Percentiles rank a stretch among this genome's conserved stretches.
phyloP scores from a whole-genome alignment of 2,113 vertebrate genomes.

The Edolisoma coerulescens region DNA sequence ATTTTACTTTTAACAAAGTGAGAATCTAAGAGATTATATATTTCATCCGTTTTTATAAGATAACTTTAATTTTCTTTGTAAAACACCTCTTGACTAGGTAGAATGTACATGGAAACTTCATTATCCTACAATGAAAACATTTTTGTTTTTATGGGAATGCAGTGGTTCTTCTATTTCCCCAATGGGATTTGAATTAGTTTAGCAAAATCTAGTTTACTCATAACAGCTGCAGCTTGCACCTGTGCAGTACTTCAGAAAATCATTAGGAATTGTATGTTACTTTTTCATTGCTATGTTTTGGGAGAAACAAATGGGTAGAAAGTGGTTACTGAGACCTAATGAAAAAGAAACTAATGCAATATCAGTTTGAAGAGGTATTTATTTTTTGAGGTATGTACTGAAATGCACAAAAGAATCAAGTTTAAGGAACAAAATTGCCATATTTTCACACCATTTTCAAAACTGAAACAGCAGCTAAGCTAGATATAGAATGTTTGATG shows the following conservation, averaged over 20 bases:
- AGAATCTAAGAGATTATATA: background rate
- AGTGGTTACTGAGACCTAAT: conserved; percentile 45
- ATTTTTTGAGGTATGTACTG: conserved; percentile 13
- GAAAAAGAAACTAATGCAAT: conserved; percentile 41
- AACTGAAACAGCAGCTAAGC: background rate
- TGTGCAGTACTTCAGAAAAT: conserved; percentile 66
- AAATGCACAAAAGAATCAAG: conserved; percentile 13
- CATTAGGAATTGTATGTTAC: conserved; percentile 49
- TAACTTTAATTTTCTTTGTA: conserved; percentile 3
- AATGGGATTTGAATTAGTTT: conserved; percentile 67
- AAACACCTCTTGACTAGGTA: conserved; percentile 20
- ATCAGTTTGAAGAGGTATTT: conserved; percentile 24
- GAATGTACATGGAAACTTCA: conserved; percentile 13
- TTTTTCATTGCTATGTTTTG: conserved; percentile 56
- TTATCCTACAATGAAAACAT: conserved; percentile 53
- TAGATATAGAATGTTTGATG: background rate
- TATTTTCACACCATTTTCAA: background rate
- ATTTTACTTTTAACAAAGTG: background rate
- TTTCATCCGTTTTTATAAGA: background rate
- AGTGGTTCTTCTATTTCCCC: conserved; percentile 58
- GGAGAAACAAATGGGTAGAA: conserved; percentile 20
- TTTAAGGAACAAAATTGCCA: background rate
- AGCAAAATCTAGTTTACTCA: conserved; percentile 67
- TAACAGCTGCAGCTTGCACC: conserved; percentile 76
- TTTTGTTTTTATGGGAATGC: conserved; percentile 54